Base-by-base conservation (phyloP, 2,797 vertebrate species). In the Silurus aristotelis region DNA sequence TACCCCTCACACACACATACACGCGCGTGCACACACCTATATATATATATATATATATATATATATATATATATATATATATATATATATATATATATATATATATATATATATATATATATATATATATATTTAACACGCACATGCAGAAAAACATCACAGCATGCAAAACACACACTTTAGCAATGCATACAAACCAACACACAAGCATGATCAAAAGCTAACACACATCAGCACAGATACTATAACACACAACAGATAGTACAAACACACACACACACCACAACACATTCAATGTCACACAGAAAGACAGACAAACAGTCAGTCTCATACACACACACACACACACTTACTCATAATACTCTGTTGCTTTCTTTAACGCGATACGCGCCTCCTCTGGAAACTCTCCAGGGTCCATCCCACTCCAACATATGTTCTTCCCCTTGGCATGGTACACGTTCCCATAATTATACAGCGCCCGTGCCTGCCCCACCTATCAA, bases 371-470 rank as follows among this genome's bases (percentile, higher is more conserved):
- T 89, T 97, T 97, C 91, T 96, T 96, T 87, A 99, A 94, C 70
- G 97, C 96, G 5, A 90, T 91, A 89, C 93, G 95, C 75, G 97
- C 96, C 86, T 99, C 98, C 88, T 99, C 97, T 27, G 97, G 96
- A 92, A 99, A 97, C 63, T 98, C 97, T 88, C 96, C 96, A 46
- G 96, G 95, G 88, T 99, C 97, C 0, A 95, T 93, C 83, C 96
- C 96, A 84, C 91, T 96, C 94, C 94, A 98, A 87, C 96, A 96
- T 89, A 97, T 96, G 87, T 95, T 96, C 92, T 99, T 99, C 83
- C 97, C 98, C 91, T 98, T 98, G 89, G 98, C 97, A 60, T 99
- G 97, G 95, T 97, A 98, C 0, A 98, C 97, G 68, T 99, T 99
- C 89, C 98, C 98, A 87, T 98, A 96, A 94, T 99, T 99, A 94